Base-by-base conservation (phyloP, 1,140 invertebrate species). In the Drosophila sucinea region DNA sequence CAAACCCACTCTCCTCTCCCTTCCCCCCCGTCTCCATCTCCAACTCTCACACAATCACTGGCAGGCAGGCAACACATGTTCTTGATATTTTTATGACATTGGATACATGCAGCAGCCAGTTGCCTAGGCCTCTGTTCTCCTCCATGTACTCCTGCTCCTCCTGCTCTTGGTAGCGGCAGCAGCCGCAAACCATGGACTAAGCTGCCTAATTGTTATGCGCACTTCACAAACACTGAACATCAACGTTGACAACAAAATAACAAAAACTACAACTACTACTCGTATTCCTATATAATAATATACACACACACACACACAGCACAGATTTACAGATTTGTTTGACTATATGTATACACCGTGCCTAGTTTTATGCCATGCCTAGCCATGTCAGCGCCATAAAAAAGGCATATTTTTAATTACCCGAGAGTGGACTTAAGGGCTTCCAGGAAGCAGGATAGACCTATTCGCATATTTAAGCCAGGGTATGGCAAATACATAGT, bases 151-250 rank as follows among this genome's bases (percentile, higher is more conserved):
- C 32, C 35, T 25, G n/a, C 25, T 41, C 35, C 11, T 25, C 40
- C n/a, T 51, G 3, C 23, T 51, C 23, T 25, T 51, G n/a, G 44
- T 4, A 27, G 25, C 44, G 8, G 44, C 33, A 35, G 1, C 44
- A 27, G 44, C 23, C 23, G 44, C 44, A 51, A 67, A 57, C 61
- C 63, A 55, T 70, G 68, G 60, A 67, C 83, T 79, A 87, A 82
- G 76, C 84, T 77, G 84, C 70, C 84, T 87, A 87, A 87, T 87
- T 87, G 80, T 89, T 84, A 75, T 67, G 67, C 70, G 66, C 73
- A 68, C 71, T 78, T 79, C 81, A 70, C 67, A 79, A 25, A 67
- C 74, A 69, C 51, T 57, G 55, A 57, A 64, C 71, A 73, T 56
- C 66, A 79, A 64, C 66, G 72, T 65, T 60, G 60, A 76, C 69